A percentile compares a stretch with the other conserved stretches of the same genome.
These are phyloP conservation scores for Stramonita haemastoma DNA, from an alignment of 2,888 invertebrate species.

Conservation along the genomic window DNA sequence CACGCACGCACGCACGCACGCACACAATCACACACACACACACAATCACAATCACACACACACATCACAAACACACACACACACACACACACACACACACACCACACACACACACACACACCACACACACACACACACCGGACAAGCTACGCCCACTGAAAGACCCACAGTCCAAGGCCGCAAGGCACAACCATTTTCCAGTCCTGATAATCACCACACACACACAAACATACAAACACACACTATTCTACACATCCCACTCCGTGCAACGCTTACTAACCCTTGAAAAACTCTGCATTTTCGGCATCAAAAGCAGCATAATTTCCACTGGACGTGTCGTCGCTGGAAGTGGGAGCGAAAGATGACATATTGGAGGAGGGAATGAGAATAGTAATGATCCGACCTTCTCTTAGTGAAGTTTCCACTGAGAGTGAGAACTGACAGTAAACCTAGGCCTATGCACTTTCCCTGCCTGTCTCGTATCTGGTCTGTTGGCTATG, in stretches of 20 bases:
- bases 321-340: conserved; percentile 39
- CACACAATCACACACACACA: conserved; percentile 16
- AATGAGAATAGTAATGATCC: background rate
- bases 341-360: conserved; percentile 65
- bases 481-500: background rate
- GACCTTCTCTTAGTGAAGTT: background rate
- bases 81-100: background rate
- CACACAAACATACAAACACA: conserved; percentile 2
- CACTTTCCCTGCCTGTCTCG: background rate
- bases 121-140: too few species aligned
- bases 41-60: background rate
- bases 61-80: too few species aligned
- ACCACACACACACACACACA: conserved; percentile 11
- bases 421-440: background rate
- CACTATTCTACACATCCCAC: background rate
- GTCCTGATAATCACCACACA: background rate
- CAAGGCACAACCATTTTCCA: too few species aligned
- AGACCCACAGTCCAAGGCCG: too few species aligned
- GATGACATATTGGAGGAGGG: conserved; percentile 61
- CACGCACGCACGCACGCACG: background rate
- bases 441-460: background rate
- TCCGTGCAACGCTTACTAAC: conserved; percentile 46
- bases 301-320: conserved; percentile 57
- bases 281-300: conserved; percentile 65
- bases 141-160: too few species aligned